Evolutionary conservation across 2,113 vertebrate species (phyloP).

Genomic region (Psilopsiagon aurifrons): DNA sequence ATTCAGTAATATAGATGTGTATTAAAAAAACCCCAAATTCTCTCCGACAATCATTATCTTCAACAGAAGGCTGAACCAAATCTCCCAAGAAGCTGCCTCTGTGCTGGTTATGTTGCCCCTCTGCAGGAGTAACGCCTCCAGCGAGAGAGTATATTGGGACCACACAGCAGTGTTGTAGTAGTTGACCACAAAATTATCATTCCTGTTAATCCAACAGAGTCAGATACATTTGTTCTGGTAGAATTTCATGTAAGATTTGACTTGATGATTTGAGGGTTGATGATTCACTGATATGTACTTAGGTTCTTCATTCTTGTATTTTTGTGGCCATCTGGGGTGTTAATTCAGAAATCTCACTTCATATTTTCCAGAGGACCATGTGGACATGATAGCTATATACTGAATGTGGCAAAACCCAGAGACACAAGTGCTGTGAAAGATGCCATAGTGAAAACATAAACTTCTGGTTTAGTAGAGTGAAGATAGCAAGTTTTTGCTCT

Average conservation of each 20-base stretch:
- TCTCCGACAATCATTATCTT: background rate
- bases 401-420: background rate
- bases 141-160: fast-evolving
- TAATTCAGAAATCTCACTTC: background rate
- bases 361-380: background rate
- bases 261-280: background rate
- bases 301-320: background rate
- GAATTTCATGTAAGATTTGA: background rate
- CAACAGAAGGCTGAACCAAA: background rate
- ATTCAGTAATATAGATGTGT: background rate
- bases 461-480: background rate
- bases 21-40: background rate
- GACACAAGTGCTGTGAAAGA: background rate
- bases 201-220: background rate
- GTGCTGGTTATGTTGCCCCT: background rate
- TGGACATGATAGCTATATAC: background rate
- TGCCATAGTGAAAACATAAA: background rate
- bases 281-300: background rate
- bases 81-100: background rate
- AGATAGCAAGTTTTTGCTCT: background rate
- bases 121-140: background rate
- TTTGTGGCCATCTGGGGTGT: background rate
- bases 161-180: fast-evolving
- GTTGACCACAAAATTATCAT: background rate
- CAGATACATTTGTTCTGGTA: background rate